Conservation (phyloP, 2,113 vertebrate species). For the Tetraodon nigroviridis region DNA sequence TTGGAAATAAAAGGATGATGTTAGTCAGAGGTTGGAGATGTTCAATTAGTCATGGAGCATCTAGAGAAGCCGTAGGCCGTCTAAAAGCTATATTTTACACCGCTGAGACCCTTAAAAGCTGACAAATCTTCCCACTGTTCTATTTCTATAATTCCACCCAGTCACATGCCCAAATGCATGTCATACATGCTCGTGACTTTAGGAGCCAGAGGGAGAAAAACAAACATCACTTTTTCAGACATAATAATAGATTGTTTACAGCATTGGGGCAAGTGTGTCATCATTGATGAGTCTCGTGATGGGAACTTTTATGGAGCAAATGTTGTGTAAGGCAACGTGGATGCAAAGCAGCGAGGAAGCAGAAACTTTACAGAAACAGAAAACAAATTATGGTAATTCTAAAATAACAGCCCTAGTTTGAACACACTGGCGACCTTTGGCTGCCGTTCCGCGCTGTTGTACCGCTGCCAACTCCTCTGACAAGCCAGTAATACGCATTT, state of each 20-base stretch:
- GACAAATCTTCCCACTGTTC: too few relatives aligned
- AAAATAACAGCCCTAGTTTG: not conserved
- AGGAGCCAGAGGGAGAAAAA: conserved; percentile 11
- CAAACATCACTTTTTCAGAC: conserved; percentile 5
- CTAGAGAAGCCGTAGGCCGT: conserved; percentile 6
- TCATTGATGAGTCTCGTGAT: not conserved
- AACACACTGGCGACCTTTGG: not conserved
- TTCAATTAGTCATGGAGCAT: conserved; percentile 32
- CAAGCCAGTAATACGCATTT: too few relatives aligned
- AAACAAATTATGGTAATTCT: not conserved
- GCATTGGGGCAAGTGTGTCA: not conserved
- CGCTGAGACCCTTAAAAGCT: too few relatives aligned
- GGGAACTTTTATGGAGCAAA: conserved; percentile 3
- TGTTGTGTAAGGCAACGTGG: not conserved
- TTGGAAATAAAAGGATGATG: conserved; percentile 79
- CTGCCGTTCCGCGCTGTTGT: not conserved
- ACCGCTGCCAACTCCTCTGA: conserved; percentile 1
- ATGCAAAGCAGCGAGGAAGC: conserved; percentile 21
- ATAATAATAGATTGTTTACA: not conserved
- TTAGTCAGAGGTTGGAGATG: conserved; percentile 62
- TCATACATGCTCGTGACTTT: conserved; percentile 14
- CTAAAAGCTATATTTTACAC: not conserved
- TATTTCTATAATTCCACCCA: too few relatives aligned
- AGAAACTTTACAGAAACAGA: conserved; percentile 11
- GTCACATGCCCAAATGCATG: conserved; percentile 27